Evolutionary conservation across 2,113 vertebrate genomes (phyloP), one percentile per base, ranked within the genome.

Genomic region (Mustela lutreola): DNA sequence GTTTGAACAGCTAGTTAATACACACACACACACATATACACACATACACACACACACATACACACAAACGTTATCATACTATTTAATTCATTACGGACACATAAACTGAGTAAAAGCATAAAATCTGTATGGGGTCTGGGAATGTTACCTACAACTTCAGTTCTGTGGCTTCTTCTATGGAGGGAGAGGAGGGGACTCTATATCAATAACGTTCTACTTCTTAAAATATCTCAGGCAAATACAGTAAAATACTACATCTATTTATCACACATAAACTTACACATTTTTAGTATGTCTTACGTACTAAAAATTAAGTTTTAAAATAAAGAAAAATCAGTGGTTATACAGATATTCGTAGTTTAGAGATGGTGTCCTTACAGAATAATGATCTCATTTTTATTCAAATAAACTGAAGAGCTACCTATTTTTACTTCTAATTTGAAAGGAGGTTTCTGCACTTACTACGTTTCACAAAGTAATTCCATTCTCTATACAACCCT

Each of bases 161-260:
- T 83, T 96, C 1, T 67, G 39, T 42, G 36, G 63, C 75, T 92
- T 96, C 15, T 16, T 39, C 63, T 70, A 60, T 82, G 10, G 81
- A 39, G 31, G 63, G n/a, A 94, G 60, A 80, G 22, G 33, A 39
- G 15, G 7, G 19, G 19, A 73, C 39, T 79, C 79, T 58, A 1
- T 62, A 91, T 50, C 39, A 94, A 12, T 12, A 91, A 91, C 19
- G 78, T 91, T 56, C 80, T 90, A 71, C 60, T 87, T 95, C 48
- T 24, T 95, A 91, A 97, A 82, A 53, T 73, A 97, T 86, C 31
- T 84, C 31, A 56, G 45, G 21, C 26, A 89, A 91, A 89, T 80
- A 79, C 31, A 73, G 48, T 56, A 92, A 78, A 33, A 84, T 33
- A 71, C 21, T 91, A 79, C 19, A 82, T 42, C 50, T 78, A 92